Evolutionary conservation across 2,113 vertebrate species (phyloP).

Genomic region (Natator depressus): DNA sequence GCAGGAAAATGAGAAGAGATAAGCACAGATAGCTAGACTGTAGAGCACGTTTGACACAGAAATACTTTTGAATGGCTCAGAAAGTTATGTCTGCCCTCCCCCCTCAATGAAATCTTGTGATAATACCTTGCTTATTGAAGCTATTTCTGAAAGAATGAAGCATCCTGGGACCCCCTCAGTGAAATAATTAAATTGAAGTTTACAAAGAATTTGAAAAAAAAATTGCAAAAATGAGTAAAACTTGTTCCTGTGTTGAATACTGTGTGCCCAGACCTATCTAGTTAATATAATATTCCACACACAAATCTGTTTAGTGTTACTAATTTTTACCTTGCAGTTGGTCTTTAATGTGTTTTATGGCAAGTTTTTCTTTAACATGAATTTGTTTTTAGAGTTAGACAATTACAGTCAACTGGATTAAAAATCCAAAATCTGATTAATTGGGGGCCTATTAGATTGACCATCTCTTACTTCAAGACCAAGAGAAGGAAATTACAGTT

Average conservation of each 20-base stretch:
- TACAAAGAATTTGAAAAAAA: accelerated
- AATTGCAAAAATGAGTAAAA: neutral
- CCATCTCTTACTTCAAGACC: neutral
- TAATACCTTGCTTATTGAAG: neutral
- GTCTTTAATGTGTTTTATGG: neutral
- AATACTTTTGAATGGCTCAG: neutral
- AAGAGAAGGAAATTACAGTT: neutral
- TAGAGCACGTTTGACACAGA: neutral
- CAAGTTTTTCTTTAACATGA: neutral
- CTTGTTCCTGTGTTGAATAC: accelerated
- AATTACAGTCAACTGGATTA: neutral
- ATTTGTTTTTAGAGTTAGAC: too few species aligned
- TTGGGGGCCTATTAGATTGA: neutral
- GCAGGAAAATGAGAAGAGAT: neutral
- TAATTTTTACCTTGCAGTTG: neutral
- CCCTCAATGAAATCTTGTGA: accelerated
- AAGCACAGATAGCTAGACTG: neutral
- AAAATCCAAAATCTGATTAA: neutral
- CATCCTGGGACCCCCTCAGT: accelerated
- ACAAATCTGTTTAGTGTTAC: neutral
- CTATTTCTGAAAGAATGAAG: neutral
- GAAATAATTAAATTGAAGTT: neutral
- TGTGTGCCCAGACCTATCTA: neutral
- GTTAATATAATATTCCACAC: neutral
- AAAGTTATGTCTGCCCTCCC: neutral